Base-by-base conservation (phyloP, 2,888 invertebrate species). In the Hypena proboscidalis region DNA sequence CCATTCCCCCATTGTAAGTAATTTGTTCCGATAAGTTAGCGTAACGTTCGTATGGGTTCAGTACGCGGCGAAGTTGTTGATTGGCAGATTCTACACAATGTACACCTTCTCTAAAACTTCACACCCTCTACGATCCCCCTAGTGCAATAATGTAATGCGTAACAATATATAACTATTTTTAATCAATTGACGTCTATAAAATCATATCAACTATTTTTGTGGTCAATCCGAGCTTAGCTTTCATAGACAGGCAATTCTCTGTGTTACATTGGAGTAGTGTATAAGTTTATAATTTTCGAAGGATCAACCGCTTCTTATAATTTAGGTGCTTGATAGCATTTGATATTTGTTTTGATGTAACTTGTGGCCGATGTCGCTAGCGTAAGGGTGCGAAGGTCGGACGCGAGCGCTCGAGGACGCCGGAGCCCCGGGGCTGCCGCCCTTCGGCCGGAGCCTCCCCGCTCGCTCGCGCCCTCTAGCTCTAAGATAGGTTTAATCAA, bases 401-500 rank as follows among this genome's bases (percentile, higher is more conserved):
- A 85, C 61, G 62, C 72, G 85, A 53, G 51, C 78, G 72, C 57
- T 60, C 48, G 53, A 72, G 53, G 83, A 82, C 66, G 64, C 58
- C 66, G 64, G 57, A 44, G 37, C 30, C 50, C 49, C 15, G 14
- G 13, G 22, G 6, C 11, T 14, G 27, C n/a, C 3, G 8, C 8
- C 17, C 19, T 4, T 1, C 8, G 1, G 4, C 23, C 26, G 26
- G 31, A 39, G 63, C 54, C 80, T 84, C 79, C 66, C 75, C 58
- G 62, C 69, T 57, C 78, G 80, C 52, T 65, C 87, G 68, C 64
- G 67, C 82, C 79, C 44, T 43, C 46, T 83, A 80, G 54, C 49
- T 64, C 4, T 87, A 87, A 89, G 85, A 68, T 89, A 88, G 86
- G 45, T 70, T 76, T 84, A 88, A 80, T 85, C 86, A 85, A 86